phyloP scores from a whole-genome alignment of 2,797 vertebrate genomes.

The Cryptoprocta ferox region DNA sequence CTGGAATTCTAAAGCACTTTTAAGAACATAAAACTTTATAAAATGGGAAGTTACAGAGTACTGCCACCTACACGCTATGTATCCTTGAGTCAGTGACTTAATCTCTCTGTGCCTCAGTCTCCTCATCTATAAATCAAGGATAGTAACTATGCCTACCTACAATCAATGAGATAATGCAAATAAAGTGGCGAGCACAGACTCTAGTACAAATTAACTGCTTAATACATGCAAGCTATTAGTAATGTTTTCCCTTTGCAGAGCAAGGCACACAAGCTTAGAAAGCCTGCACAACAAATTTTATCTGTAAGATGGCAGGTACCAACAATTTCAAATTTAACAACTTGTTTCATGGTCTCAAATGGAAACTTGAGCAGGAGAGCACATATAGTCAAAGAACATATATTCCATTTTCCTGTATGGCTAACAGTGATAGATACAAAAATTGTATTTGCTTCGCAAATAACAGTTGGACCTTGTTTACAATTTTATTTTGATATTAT shows the following conservation, averaged over 20 bases:
- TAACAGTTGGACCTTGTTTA: not conserved
- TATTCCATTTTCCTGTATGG: not conserved
- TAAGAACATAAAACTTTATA: not conserved
- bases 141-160: not conserved
- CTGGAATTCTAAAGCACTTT: constrained; percentile 34
- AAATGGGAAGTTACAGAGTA: constrained; percentile 54
- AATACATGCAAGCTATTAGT: not conserved
- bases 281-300: not conserved
- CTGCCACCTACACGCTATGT: not conserved
- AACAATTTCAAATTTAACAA: not conserved
- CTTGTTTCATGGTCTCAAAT: not conserved
- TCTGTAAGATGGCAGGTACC: not conserved
- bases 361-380: not conserved
- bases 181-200: not conserved
- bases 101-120: not conserved
- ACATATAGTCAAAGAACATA: not conserved
- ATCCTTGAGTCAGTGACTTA: not conserved
- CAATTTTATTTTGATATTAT: constrained; percentile 22
- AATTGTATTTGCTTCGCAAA: not conserved
- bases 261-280: not conserved
- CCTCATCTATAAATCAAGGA: not conserved
- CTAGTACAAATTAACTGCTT: not conserved
- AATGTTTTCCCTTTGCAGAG: not conserved
- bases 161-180: not conserved
- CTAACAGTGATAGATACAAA: not conserved